Percentiles rank a stretch among this genome's conserved stretches.
Conservation (phyloP, 2,797 vertebrate species). For the Phoebastria nigripes region DNA sequence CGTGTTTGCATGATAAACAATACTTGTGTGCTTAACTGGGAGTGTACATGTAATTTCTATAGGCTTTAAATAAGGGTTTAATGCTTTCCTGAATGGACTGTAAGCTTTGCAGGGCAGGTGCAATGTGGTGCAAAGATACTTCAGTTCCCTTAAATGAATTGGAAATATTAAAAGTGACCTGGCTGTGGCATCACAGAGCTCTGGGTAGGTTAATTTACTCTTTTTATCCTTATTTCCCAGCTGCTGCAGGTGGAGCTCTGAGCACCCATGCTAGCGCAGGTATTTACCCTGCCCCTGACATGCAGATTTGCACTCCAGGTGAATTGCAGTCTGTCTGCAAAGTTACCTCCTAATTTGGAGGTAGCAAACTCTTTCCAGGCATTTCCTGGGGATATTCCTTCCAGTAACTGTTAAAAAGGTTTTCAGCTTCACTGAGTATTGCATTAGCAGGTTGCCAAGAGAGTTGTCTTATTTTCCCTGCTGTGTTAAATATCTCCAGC, state of each 20-base stretch:
- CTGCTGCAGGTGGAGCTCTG: background rate
- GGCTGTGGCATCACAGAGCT: background rate
- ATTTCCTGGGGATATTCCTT: background rate
- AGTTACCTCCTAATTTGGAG: background rate
- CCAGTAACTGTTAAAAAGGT: no score
- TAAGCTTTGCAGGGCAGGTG: background rate
- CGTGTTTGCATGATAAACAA: fast-evolving
- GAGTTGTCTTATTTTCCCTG: background rate
- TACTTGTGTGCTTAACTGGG: background rate
- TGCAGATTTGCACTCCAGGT: background rate
- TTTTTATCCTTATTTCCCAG: background rate
- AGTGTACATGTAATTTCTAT: fast-evolving
- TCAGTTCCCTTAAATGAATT: fast-evolving
- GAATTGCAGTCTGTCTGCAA: background rate
- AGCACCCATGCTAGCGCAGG: background rate
- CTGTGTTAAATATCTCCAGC: background rate
- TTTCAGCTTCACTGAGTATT: background rate
- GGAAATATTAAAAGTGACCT: background rate
- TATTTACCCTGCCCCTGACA: background rate
- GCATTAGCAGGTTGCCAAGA: background rate
- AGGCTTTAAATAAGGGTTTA: background rate
- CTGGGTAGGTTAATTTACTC: background rate
- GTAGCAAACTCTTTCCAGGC: no score
- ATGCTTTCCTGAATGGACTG: background rate
- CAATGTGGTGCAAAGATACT: background rate